Evolutionary conservation across 1,140 invertebrate genomes (phyloP).

Genomic region (Leptopilina clavipes): DNA sequence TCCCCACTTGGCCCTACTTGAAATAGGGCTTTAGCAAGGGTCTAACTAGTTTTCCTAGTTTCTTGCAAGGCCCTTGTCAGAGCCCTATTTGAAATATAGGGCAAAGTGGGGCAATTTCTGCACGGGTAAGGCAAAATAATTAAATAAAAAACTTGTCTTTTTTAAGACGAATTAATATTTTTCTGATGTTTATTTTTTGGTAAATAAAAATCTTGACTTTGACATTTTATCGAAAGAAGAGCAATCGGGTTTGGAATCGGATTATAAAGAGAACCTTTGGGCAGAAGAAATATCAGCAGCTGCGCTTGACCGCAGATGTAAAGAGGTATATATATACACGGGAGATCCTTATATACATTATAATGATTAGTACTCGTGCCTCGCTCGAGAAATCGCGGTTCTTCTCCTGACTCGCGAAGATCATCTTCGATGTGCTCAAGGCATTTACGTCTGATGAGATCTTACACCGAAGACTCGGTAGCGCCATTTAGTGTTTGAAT

Average conservation of each 20-base stretch:
- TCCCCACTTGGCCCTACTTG: too few relatives aligned
- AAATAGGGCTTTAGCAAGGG: too few relatives aligned
- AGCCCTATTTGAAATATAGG: too few relatives aligned
- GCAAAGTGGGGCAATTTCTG: too few relatives aligned
- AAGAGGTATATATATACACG: slow-evolving; percentile 55
- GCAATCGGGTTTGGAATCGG: background rate
- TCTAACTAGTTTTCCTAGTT: too few relatives aligned
- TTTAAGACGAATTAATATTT: too few relatives aligned
- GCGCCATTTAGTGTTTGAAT: slow-evolving; percentile 29
- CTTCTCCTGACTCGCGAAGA: slow-evolving; percentile 49
- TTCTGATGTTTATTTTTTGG: too few relatives aligned
- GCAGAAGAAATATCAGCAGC: slow-evolving; percentile 49
- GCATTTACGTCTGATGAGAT: slow-evolving; percentile 21
- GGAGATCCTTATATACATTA: slow-evolving; percentile 65
- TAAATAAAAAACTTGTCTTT: too few relatives aligned
- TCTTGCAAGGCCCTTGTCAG: too few relatives aligned
- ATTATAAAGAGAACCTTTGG: background rate
- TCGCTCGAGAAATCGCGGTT: slow-evolving; percentile 65
- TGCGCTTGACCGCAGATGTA: slow-evolving; percentile 57
- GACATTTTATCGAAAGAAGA: background rate
- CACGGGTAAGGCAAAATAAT: too few relatives aligned
- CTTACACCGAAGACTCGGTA: slow-evolving; percentile 11
- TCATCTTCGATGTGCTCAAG: slow-evolving; percentile 54
- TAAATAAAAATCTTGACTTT: background rate
- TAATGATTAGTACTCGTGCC: slow-evolving; percentile 51